phyloP scores from a whole-genome alignment of 2,888 invertebrate genomes.

The Tachina grossa region DNA sequence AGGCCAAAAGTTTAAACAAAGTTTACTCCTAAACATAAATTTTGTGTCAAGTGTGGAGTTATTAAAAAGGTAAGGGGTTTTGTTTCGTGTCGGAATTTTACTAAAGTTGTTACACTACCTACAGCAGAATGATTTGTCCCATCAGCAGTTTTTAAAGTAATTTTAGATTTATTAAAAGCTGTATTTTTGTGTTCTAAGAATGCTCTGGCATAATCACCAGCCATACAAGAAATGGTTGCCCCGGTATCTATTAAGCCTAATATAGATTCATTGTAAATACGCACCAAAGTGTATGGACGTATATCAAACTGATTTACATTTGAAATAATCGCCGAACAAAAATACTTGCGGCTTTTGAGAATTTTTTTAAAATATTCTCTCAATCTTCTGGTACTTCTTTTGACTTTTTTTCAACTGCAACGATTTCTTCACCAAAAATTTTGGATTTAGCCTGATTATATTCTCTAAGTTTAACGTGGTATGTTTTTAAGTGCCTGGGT shows the following conservation, averaged over 20 bases:
- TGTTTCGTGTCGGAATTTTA: background rate
- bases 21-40: conserved; percentile 29
- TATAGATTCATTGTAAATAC: background rate
- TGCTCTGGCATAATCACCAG: background rate
- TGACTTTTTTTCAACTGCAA: background rate
- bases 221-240: conserved; percentile 2
- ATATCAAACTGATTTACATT: background rate
- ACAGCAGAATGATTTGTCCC: background rate
- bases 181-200: background rate
- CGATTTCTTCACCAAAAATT: conserved; percentile 11
- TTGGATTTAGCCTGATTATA: too few relatives aligned
- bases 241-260: conserved; percentile 14
- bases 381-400: conserved; percentile 5
- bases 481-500: background rate
- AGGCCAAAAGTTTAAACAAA: too few relatives aligned
- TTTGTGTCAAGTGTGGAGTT: conserved; percentile 19
- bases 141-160: conserved; percentile 8
- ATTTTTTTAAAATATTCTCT: conserved; percentile 1
- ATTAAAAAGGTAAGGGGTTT: background rate
- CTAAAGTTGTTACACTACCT: conserved; percentile 13
- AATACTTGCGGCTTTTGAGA: background rate
- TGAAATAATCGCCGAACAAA: conserved; percentile 5
- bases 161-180: background rate
- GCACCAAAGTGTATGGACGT: background rate
- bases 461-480: background rate